Conservation (phyloP, 1,140 invertebrate genomes). For the Adoxophyes honmai region DNA sequence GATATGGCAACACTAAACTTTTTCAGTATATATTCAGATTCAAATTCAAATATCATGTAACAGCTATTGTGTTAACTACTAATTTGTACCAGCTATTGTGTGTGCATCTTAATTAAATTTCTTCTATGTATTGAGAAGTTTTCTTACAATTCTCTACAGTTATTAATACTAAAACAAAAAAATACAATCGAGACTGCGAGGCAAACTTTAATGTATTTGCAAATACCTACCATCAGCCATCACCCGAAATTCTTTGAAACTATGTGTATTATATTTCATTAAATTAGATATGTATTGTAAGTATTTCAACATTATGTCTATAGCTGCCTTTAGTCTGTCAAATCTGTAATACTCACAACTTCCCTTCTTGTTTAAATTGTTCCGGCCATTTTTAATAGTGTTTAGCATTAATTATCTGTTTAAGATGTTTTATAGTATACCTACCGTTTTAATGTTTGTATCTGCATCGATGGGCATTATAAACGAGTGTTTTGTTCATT, state of each 20-base stretch:
- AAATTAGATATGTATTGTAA: neutral
- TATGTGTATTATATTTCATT: constrained; percentile 8
- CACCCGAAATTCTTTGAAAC: neutral
- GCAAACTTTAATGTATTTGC: neutral
- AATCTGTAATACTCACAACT: neutral
- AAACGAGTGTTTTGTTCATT: neutral
- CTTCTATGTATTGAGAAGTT: too few relatives aligned
- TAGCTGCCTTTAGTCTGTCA: constrained; percentile 10
- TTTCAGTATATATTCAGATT: too few relatives aligned
- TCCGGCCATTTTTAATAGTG: constrained; percentile 71
- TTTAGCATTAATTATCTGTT: constrained; percentile 35
- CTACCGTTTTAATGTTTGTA: constrained; percentile 20
- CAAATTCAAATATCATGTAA: too few relatives aligned
- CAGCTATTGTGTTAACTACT: too few relatives aligned
- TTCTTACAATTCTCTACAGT: too few relatives aligned
- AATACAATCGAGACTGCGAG: neutral
- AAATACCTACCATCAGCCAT: neutral
- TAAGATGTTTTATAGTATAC: constrained; percentile 24
- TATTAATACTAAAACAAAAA: too few relatives aligned
- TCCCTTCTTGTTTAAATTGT: constrained; percentile 51
- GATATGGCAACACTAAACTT: too few relatives aligned
- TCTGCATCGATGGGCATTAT: neutral
- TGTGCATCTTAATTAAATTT: too few relatives aligned
- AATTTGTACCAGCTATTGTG: too few relatives aligned
- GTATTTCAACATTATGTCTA: constrained; percentile 3